Conservation (phyloP, 2,113 vertebrate genomes). For the Prietella phreatophila region DNA sequence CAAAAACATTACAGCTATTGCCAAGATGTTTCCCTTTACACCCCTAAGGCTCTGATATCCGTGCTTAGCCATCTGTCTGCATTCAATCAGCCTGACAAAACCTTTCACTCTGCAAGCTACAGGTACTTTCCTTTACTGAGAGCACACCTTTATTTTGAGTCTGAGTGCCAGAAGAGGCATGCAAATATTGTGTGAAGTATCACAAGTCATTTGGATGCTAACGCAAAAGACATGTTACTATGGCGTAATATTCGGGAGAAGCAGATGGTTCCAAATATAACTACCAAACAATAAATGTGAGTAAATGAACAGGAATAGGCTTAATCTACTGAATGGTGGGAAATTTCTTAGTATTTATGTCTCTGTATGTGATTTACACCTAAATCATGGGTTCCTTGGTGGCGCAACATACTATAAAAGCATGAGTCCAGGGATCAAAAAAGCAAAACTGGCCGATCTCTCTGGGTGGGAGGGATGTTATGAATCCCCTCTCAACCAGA, state of each 20-base stretch:
- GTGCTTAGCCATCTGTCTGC: constrained; percentile 38
- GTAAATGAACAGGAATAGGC: background rate
- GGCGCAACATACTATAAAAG: background rate
- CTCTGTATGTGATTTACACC: background rate
- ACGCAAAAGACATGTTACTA: background rate
- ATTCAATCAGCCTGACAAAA: constrained; percentile 39
- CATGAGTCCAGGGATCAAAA: background rate
- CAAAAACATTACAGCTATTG: constrained; percentile 45
- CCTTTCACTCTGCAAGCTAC: constrained; percentile 30
- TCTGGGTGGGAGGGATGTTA: too few relatives aligned
- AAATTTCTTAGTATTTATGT: background rate
- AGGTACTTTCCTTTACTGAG: background rate
- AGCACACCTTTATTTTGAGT: background rate
- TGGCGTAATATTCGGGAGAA: background rate
- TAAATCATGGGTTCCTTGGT: background rate
- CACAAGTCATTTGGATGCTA: background rate
- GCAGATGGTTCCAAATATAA: background rate
- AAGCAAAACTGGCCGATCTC: background rate
- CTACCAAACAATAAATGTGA: background rate
- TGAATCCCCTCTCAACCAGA: background rate
- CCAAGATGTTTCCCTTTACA: constrained; percentile 48
- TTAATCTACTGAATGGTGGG: background rate
- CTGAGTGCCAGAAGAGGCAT: background rate
- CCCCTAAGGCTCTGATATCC: constrained; percentile 37
- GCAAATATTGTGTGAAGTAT: background rate